phyloP scores from a whole-genome alignment of 2,797 vertebrate species.

The Xenentodon cancila region DNA sequence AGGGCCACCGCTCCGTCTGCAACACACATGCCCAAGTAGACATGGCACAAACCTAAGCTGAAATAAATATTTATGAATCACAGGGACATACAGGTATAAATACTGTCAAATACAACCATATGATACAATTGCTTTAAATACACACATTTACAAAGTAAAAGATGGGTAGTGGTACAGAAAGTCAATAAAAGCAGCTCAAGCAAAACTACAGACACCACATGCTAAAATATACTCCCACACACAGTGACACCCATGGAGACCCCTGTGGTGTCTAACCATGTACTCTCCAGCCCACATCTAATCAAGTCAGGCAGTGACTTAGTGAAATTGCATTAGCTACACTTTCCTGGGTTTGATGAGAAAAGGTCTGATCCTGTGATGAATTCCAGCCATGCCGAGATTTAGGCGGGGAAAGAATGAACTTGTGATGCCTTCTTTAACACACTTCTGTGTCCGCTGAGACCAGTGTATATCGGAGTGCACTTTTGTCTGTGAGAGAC shows the following conservation, averaged over 20 bases:
- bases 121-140: constrained; percentile 1
- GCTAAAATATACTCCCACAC: constrained; percentile 40
- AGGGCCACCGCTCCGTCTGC: constrained; percentile 46
- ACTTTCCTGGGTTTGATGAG: constrained; percentile 85
- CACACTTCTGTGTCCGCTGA: constrained; percentile 52
- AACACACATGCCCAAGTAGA: constrained; percentile 27
- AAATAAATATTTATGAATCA: constrained; percentile 13
- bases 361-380: constrained; percentile 83
- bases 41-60: constrained; percentile 18
- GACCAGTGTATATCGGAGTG: constrained; percentile 40
- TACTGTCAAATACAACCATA: constrained; percentile 5
- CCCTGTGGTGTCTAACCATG: constrained; percentile 57
- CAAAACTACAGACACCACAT: constrained; percentile 31
- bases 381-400: constrained; percentile 67
- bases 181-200: constrained; percentile 27
- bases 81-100: constrained; percentile 6
- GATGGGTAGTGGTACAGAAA: constrained; percentile 1
- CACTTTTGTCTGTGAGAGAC: constrained; percentile 31
- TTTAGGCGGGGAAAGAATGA: constrained; percentile 58
- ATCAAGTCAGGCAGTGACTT: constrained; percentile 87
- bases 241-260: constrained; percentile 57
- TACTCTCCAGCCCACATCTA: constrained; percentile 78
- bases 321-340: constrained; percentile 89
- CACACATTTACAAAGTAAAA: background rate
- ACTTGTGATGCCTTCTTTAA: constrained; percentile 73